Evolutionary conservation across 1,140 invertebrate species (phyloP), one percentile per base, ranked within the genome.

Genomic region (Lepeophtheirus salmonis): DNA sequence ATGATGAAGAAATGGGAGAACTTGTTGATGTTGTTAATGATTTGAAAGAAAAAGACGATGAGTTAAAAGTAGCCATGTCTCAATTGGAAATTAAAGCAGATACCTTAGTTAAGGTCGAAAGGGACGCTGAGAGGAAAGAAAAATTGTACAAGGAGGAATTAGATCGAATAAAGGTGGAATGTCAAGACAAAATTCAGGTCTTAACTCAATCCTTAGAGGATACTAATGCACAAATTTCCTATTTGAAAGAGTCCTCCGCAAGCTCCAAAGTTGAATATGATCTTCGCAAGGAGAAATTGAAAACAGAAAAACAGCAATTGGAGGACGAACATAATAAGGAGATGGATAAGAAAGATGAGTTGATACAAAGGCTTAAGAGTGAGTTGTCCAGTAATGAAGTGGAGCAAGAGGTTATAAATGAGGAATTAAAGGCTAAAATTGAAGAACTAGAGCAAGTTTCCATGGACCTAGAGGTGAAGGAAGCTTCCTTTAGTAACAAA

Each of bases 1-100:
- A 61, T 24, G 59, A 61, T 12, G 50, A 56, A 13, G 59, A 61
- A 18, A n/a, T 61, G 18, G 59, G 50, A 56, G 59, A 61, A 24
- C 21, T 61, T 2, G 59, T 61, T 2, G 59, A 61, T 17, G 50
- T 53, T 30, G 51, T 61, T 2, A 61, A 61, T 21, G 59, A 61
- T 20, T 18, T 61, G 12, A 52, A 53, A 20, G 2, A 10, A 12
- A 61, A 61, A 25, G 59, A 61, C 4, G 59, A 61, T 49, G 59
- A 61, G 25, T 25, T 61, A 12, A 18, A 24, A 6, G 59, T 21
- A 18, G 24, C 25, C 3, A 54, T 10, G 16, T 10, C 12, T 24
- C 3, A 53, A 12, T 12, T 53, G 13, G 22, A 56, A 2, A 13
- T 13, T 2, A 17, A 61, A 53, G 3, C 48, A 20, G 3, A 25